A percentile compares a stretch with the other conserved stretches of the same genome.
phyloP scores from a whole-genome alignment of 2,113 vertebrate species.

The Vidua chalybeata region DNA sequence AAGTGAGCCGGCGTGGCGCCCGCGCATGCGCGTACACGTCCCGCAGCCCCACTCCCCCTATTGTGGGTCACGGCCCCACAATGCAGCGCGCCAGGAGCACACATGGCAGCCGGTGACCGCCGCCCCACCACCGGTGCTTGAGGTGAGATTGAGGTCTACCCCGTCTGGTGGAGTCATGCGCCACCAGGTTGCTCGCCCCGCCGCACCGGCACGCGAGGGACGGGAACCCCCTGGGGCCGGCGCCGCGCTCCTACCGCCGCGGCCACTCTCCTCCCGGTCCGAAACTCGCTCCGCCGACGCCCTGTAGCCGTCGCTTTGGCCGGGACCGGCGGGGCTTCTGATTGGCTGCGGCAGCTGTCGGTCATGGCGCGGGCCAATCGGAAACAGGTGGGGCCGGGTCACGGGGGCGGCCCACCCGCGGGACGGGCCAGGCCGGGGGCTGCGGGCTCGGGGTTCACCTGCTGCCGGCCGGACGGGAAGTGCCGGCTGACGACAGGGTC shows the following conservation, averaged over 20 bases:
- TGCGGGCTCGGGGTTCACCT: too few relatives aligned
- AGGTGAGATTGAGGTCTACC: background rate
- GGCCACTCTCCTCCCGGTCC: too few relatives aligned
- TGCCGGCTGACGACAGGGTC: background rate
- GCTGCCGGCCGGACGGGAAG: too few relatives aligned
- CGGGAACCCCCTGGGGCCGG: accelerated
- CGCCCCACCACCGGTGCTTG: too few relatives aligned
- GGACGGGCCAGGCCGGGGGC: too few relatives aligned
- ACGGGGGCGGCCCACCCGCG: too few relatives aligned
- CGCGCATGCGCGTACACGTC: accelerated
- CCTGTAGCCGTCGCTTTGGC: background rate
- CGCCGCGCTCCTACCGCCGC: background rate
- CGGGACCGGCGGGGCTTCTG: accelerated
- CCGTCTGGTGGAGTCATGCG: background rate
- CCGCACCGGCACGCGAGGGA: background rate
- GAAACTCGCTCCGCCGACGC: background rate
- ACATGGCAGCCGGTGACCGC: background rate
- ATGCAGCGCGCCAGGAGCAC: conserved; percentile 6
- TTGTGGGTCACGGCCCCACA: background rate
- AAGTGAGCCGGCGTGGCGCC: accelerated
- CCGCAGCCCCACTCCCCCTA: accelerated
- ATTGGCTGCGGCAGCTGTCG: background rate
- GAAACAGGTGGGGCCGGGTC: background rate
- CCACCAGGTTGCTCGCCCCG: background rate
- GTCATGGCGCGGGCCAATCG: background rate